Evolutionary conservation across 2,113 vertebrate species (phyloP).

Genomic region (Halichoeres trimaculatus): DNA sequence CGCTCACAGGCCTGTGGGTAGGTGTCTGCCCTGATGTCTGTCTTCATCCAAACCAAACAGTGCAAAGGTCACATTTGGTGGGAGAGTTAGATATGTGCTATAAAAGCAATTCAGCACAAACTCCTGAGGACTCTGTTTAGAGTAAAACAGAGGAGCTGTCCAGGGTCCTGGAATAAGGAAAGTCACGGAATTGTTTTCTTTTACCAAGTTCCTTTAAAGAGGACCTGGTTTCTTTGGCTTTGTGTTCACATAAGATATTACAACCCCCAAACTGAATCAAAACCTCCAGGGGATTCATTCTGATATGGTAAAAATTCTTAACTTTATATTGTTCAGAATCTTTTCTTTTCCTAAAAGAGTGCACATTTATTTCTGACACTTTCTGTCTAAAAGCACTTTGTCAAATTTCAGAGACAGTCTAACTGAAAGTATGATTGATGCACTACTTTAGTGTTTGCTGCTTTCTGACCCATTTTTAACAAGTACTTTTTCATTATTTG

Average conservation of each 20-base stretch:
- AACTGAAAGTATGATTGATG: too few species aligned
- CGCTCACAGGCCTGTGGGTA: conserved; percentile 86
- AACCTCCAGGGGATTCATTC: too few species aligned
- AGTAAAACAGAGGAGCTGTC: conserved; percentile 8
- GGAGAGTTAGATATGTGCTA: background rate
- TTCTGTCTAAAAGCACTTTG: too few species aligned
- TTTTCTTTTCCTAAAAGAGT: too few species aligned
- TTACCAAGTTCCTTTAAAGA: background rate
- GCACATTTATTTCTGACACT: too few species aligned
- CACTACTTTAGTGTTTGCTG: too few species aligned
- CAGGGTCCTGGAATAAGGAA: conserved; percentile 18
- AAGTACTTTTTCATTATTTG: too few species aligned
- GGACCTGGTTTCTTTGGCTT: background rate
- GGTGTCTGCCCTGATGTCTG: conserved; percentile 69
- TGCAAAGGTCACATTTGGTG: conserved; percentile 83
- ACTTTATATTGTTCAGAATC: too few species aligned
- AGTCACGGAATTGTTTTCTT: background rate
- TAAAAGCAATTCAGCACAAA: background rate
- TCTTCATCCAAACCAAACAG: conserved; percentile 69
- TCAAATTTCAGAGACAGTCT: too few species aligned
- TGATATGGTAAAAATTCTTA: too few species aligned
- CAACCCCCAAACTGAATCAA: too few species aligned
- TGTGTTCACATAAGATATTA: background rate
- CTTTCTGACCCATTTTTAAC: too few species aligned
- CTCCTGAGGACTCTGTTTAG: background rate